phyloP scores from a whole-genome alignment of 2,888 invertebrate species.

The Drosophila antonietae region DNA sequence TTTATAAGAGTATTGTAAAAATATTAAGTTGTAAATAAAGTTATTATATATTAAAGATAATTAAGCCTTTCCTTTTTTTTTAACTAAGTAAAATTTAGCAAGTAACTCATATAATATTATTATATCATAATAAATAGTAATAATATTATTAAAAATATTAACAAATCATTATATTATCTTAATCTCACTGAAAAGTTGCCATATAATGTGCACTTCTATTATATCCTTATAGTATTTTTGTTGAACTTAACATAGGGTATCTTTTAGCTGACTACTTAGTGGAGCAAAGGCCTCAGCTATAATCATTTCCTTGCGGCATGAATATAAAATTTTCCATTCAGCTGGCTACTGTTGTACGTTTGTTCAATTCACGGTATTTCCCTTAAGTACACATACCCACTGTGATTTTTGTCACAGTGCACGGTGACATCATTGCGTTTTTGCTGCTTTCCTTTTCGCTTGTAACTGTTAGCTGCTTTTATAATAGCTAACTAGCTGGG shows the following conservation, averaged over 20 bases:
- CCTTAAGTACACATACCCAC: constrained; percentile 17
- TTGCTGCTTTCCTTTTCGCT: constrained; percentile 7
- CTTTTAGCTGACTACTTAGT: not conserved
- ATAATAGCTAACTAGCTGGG: constrained; percentile 53
- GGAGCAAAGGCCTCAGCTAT: not conserved
- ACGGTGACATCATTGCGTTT: constrained; percentile 16
- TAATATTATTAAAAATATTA: not conserved
- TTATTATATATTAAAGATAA: no score
- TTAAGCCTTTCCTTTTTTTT: no score
- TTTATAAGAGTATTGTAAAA: not conserved
- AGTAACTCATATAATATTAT: no score
- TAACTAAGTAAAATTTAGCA: no score
- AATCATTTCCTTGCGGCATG: constrained; percentile 25
- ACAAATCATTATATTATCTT: no score
- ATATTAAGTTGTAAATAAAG: no score
- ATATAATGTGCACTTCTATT: no score
- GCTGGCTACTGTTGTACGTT: constrained; percentile 31
- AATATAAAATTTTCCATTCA: constrained; percentile 45
- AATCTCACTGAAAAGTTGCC: no score
- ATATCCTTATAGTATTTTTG: not conserved
- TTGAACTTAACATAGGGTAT: constrained; percentile 1
- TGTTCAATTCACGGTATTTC: constrained; percentile 39
- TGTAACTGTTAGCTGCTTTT: constrained; percentile 32
- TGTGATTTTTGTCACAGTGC: constrained; percentile 50
- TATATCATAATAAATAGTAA: no score